Evolutionary conservation across 1,140 invertebrate species (phyloP), one percentile per base, ranked within the genome.

Genomic region (Chironomus striatipennis): DNA sequence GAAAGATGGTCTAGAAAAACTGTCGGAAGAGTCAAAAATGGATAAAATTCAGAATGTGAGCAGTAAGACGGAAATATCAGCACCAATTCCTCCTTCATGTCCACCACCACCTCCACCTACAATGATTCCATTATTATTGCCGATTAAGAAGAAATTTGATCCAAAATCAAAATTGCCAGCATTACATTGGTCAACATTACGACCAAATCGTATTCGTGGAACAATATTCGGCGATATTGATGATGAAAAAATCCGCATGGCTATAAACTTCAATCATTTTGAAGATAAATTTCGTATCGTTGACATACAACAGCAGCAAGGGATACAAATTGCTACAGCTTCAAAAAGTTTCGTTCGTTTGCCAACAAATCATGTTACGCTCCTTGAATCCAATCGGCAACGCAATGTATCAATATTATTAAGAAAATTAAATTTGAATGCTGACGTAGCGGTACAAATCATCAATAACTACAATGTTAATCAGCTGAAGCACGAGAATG

Each of bases 351-450:
- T n/a, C n/a, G n/a, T n/a, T n/a, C n/a, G n/a, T n/a, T n/a, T n/a
- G n/a, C n/a, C n/a, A n/a, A n/a, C 17, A 17, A 18, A 18, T 18
- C 20, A 20, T 20, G 18, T 20, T 15, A 70, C 65, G 65, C 65
- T 70, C 65, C 20, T 70, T 18, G 65, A 70, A 8, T 21, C 65
- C n/a, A 21, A 21, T 20, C 65, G 65, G 2, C 10, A 18, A 17
- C 65, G 65, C 20, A 70, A 70, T 20, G 18, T 70, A 5, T 70
- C 65, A 18, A 70, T 70, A 20, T 10, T 70, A 18, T 21, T 70
- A 17, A 18, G 65, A 70, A 70, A 70, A 70, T 70, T 70, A 70
- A 70, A 70, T 70, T 70, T 70, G 15, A 18, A 18, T 70, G 65
- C 65, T 70, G 65, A 70, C 65, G n/a, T 18, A 15, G 64, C 17